phyloP scores from a whole-genome alignment of 2,113 vertebrate species.

The Eclectus roratus region DNA sequence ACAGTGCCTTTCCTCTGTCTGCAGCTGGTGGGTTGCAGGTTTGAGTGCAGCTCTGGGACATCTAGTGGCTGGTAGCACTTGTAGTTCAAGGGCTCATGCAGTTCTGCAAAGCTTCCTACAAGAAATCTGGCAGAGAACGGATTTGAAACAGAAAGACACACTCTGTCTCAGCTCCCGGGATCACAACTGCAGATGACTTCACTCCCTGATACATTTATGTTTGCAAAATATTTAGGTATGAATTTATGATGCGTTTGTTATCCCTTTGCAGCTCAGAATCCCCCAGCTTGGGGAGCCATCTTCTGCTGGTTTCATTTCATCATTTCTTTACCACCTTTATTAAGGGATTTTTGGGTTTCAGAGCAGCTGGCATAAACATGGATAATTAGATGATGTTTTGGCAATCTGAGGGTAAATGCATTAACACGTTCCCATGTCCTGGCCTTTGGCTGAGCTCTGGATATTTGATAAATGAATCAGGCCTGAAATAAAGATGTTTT shows the following conservation, averaged over 20 bases:
- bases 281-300: background rate
- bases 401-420: background rate
- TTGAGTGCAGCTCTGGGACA: background rate
- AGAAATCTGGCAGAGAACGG: background rate
- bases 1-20: background rate
- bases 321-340: background rate
- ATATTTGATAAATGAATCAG: background rate
- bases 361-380: background rate
- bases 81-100: background rate
- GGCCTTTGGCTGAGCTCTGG: background rate
- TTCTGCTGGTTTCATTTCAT: background rate
- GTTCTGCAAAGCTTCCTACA: background rate
- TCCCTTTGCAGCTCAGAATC: background rate
- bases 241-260: background rate
- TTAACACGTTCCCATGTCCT: background rate
- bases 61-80: background rate
- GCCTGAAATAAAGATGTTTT: background rate
- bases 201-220: background rate
- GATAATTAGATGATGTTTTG: background rate
- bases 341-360: background rate
- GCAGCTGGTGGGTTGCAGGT: background rate
- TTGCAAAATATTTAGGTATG: background rate
- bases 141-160: background rate
- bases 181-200: background rate
- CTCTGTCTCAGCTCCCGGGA: background rate